phyloP scores from a whole-genome alignment of 2,113 vertebrate species.

The Triplophysa siluroides region DNA sequence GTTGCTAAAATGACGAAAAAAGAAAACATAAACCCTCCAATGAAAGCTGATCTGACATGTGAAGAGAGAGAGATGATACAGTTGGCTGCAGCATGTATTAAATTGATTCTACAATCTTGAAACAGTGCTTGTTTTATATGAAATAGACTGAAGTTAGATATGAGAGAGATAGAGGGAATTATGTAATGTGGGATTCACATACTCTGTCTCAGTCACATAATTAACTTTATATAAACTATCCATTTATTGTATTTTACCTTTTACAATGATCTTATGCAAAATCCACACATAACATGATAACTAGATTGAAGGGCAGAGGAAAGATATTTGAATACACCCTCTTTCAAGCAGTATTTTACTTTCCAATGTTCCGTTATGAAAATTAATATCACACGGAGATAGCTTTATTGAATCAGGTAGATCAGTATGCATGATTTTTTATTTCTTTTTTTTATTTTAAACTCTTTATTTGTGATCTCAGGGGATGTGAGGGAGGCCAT shows the following conservation, averaged over 20 bases:
- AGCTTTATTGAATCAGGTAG: neutral
- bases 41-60: slow-evolving; percentile 75
- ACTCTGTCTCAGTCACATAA: neutral
- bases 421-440: neutral
- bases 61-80: slow-evolving; percentile 81
- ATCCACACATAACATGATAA: neutral
- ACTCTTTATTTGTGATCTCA: slow-evolving; percentile 31
- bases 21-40: slow-evolving; percentile 69
- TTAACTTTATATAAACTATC: neutral
- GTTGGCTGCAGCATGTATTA: slow-evolving; percentile 70
- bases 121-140: neutral
- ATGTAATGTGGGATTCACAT: neutral
- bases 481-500: slow-evolving; percentile 75
- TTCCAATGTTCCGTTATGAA: neutral
- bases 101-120: neutral
- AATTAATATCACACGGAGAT: neutral
- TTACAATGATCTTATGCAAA: neutral
- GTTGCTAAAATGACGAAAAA: neutral
- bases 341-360: no score
- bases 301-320: no score
- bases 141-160: neutral
- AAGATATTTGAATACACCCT: no score
- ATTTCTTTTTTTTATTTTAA: neutral
- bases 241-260: neutral
- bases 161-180: neutral